phyloP scores from a whole-genome alignment of 2,888 invertebrate species.

The Hemistola chrysoprasaria region DNA sequence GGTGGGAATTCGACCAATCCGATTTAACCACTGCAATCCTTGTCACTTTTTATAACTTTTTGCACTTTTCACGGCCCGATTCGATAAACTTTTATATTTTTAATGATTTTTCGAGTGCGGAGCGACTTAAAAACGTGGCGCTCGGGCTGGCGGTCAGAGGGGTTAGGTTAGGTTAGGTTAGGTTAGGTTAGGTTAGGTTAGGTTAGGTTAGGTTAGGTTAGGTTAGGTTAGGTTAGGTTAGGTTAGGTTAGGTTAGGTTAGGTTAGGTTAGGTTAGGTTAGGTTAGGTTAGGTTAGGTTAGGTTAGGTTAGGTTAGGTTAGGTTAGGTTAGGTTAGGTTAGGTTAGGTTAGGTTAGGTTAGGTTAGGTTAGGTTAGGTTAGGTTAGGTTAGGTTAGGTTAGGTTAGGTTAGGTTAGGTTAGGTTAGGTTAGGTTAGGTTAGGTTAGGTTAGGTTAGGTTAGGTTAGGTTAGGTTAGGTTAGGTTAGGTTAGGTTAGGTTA shows the following conservation, averaged over 20 bases:
- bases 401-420: conserved; percentile 21
- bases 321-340: conserved; percentile 17
- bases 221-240: conserved; percentile 18
- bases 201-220: conserved; percentile 14
- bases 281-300: conserved; percentile 16
- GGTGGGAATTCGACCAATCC: too few species aligned
- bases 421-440: conserved; percentile 22
- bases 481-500: conserved; percentile 25
- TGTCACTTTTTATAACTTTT: too few species aligned
- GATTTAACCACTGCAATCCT: too few species aligned
- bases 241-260: conserved; percentile 16
- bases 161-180: conserved; percentile 25
- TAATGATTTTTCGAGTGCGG: too few species aligned
- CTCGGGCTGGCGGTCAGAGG: conserved; percentile 19
- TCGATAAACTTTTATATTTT: too few species aligned
- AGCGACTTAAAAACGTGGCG: too few species aligned
- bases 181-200: conserved; percentile 22
- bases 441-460: conserved; percentile 23
- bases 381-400: conserved; percentile 18
- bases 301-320: conserved; percentile 13
- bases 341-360: conserved; percentile 20
- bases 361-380: conserved; percentile 11
- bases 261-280: conserved; percentile 16
- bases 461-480: conserved; percentile 21
- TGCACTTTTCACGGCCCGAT: too few species aligned